A percentile compares a stretch with the other conserved stretches of the same genome.
Evolutionary conservation across 1,140 invertebrate species (phyloP).

Genomic region (Helicoverpa zea): DNA sequence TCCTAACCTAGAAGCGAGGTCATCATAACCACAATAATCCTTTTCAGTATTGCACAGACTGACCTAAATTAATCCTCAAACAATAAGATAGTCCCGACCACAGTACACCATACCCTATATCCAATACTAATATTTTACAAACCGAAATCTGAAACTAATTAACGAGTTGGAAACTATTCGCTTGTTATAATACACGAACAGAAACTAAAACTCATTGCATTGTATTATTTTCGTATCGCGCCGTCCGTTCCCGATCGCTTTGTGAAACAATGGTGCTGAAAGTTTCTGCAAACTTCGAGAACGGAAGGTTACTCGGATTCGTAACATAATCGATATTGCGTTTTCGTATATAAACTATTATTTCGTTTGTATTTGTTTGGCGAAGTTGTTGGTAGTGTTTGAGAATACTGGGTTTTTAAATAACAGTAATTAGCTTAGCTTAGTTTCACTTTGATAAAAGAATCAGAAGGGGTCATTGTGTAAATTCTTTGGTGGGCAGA

Average conservation of each 20-base stretch:
- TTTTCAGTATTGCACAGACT: no score
- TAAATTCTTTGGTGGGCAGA: no score
- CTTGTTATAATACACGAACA: conserved; percentile 3
- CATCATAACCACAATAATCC: no score
- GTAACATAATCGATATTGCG: background rate
- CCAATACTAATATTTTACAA: no score
- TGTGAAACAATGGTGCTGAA: conserved; percentile 5
- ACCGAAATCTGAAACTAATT: background rate
- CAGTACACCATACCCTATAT: no score
- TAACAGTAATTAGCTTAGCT: no score
- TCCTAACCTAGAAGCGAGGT: no score
- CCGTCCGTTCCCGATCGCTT: background rate
- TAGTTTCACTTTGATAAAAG: no score
- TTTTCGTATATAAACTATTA: background rate
- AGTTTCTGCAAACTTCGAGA: conserved; percentile 15
- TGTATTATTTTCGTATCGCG: conserved; percentile 8
- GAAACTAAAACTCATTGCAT: conserved; percentile 15
- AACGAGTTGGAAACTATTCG: background rate
- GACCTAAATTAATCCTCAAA: no score
- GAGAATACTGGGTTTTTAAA: background rate
- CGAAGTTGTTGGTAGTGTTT: background rate
- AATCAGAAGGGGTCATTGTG: no score
- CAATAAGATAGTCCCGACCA: no score
- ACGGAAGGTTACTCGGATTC: conserved; percentile 1
- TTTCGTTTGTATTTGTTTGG: background rate